Evolutionary conservation across 2,113 vertebrate species (phyloP), one percentile per base, ranked within the genome.

Genomic region (Isurus oxyrinchus): DNA sequence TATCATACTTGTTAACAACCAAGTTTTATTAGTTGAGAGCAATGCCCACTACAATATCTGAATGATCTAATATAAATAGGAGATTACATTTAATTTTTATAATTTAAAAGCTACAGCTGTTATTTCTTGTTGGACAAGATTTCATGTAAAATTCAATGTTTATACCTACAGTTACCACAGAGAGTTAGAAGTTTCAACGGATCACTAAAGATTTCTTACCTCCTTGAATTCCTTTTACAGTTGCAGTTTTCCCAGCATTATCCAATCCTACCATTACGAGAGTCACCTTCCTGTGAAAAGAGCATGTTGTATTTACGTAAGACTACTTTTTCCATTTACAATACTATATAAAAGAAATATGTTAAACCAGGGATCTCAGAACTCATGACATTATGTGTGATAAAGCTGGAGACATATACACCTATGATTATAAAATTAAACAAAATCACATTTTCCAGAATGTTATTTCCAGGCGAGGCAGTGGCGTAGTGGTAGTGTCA

Each of bases 201-300:
- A 96, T 1, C 16, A 0, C 96, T 93, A 91, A 95, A 10, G 96
- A 44, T 11, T 35, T 57, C 98, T 97, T 96, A 99, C 99, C 99
- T 99, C 99, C 99, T 97, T 99, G 98, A 97, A 99, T 99, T 96
- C 99, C 99, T 97, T 98, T 98, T 35, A 99, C 98, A 35, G 98
- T 98, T 95, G 99, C 98, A 0, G 99, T 99, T 98, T 99, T 99
- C 16, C 99, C 99, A 97, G 99, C 99, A 96, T 99, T 99, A 98
- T 99, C 99, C 97, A 99, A 98, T 96, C 99, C 99, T 96, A 99
- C 98, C 99, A 99, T 99, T 97, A 99, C 98, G 97, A 99, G 97
- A 44, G 99, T 99, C 98, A 99, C 98, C 97, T 99, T 99, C 97
- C 99, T 99, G 97, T 97, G 98, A 97, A 97, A 66, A 97, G 96